Conservation (phyloP, 2,888 invertebrate species). For the Dione juno region DNA sequence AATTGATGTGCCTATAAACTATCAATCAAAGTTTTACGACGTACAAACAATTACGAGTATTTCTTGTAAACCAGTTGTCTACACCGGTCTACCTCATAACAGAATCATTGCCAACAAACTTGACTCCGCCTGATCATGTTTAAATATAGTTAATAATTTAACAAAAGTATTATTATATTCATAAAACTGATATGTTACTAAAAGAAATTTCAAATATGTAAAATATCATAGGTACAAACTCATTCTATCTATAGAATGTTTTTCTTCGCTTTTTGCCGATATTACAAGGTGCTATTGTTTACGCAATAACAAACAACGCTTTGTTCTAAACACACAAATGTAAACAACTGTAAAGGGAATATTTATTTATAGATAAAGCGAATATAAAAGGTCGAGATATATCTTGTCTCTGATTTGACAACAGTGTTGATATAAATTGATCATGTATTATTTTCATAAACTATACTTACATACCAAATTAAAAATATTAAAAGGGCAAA, state of each 20-base stretch:
- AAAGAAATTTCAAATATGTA: neutral
- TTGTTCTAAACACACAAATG: neutral
- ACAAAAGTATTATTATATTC: neutral
- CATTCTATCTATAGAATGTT: neutral
- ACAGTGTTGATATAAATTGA: too few relatives aligned
- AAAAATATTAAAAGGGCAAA: too few relatives aligned
- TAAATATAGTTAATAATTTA: constrained; percentile 4
- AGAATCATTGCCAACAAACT: constrained; percentile 23
- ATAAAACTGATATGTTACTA: neutral
- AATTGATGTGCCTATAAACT: constrained; percentile 77
- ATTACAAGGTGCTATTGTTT: neutral
- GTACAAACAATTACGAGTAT: constrained; percentile 65
- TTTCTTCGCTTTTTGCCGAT: neutral
- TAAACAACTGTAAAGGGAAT: neutral
- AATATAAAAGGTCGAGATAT: neutral
- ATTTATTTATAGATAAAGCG: neutral
- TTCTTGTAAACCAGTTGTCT: constrained; percentile 72
- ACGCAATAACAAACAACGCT: constrained; percentile 1
- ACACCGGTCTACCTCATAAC: constrained; percentile 56
- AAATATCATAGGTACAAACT: neutral
- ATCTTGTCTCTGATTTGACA: neutral
- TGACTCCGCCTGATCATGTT: neutral
- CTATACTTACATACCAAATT: too few relatives aligned
- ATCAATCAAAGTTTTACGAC: constrained; percentile 80
- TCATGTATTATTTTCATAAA: too few relatives aligned